phyloP scores from a whole-genome alignment of 2,888 invertebrate genomes.

The Drosophila gaucha region DNA sequence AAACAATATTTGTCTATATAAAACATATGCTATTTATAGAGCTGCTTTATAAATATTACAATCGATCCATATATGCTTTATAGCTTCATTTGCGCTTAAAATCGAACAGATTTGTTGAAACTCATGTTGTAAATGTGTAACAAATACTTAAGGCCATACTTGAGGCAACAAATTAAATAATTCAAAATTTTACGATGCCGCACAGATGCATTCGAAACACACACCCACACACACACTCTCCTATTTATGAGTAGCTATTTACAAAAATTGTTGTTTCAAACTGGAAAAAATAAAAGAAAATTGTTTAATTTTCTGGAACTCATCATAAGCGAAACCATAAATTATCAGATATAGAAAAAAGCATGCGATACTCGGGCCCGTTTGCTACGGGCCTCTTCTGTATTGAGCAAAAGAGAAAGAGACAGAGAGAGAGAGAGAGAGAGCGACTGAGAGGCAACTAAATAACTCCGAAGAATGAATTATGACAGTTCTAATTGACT shows the following conservation, averaged over 20 bases:
- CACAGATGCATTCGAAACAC: conserved; percentile 14
- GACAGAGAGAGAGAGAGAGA: conserved; percentile 5
- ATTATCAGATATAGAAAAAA: conserved; percentile 68
- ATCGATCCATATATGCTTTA: conserved; percentile 2
- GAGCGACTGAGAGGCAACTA: conserved; percentile 58
- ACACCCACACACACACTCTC: conserved; percentile 15
- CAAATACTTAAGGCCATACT: conserved; percentile 40
- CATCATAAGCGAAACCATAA: conserved; percentile 82
- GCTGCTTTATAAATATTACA: background rate
- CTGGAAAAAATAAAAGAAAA: conserved; percentile 58
- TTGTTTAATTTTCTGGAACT: conserved; percentile 83
- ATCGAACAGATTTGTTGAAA: conserved; percentile 21
- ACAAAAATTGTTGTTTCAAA: conserved; percentile 41
- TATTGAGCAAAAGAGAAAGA: background rate
- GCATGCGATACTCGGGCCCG: conserved; percentile 26
- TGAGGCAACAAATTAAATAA: conserved; percentile 50
- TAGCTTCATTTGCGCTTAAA: conserved; percentile 11
- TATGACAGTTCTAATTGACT: conserved; percentile 84
- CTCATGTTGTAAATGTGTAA: conserved; percentile 28
- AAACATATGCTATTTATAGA: background rate
- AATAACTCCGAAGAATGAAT: conserved; percentile 83
- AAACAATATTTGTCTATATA: too few species aligned
- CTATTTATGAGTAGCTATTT: conserved; percentile 37
- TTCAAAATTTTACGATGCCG: conserved; percentile 40
- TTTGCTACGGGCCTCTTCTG: too few species aligned